These are phyloP conservation scores for Nymphalis c-album DNA, from an alignment of 2,888 invertebrate species.

Conservation along the genomic window DNA sequence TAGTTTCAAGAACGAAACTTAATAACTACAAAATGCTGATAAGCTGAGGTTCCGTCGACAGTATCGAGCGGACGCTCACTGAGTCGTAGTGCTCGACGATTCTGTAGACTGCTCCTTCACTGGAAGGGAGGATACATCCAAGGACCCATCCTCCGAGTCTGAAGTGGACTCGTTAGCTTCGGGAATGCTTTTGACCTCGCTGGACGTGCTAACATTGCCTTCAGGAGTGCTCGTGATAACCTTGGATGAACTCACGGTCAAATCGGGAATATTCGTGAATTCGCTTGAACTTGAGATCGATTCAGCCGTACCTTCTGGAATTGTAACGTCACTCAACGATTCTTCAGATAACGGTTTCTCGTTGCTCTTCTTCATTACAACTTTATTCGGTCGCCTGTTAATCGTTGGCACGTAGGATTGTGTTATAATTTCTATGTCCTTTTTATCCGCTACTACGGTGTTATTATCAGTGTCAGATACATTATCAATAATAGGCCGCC, in stretches of 20 bases:
- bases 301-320: slow-evolving; percentile 38
- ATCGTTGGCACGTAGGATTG: slow-evolving; percentile 70
- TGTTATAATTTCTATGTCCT: slow-evolving; percentile 72
- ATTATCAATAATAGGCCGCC: slow-evolving; percentile 70
- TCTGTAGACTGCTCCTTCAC: slow-evolving; percentile 42
- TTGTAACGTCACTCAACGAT: slow-evolving; percentile 25
- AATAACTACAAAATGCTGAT: slow-evolving; percentile 74
- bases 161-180: slow-evolving; percentile 35
- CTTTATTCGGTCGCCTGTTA: slow-evolving; percentile 67
- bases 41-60: slow-evolving; percentile 66
- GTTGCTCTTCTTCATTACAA: slow-evolving; percentile 61
- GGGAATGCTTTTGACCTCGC: slow-evolving; percentile 36
- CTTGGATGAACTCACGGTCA: slow-evolving; percentile 9
- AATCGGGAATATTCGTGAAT: slow-evolving; percentile 36
- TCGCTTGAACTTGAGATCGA: slow-evolving; percentile 13
- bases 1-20: slow-evolving; percentile 76
- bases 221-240: slow-evolving; percentile 37
- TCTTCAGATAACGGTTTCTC: slow-evolving; percentile 48
- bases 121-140: slow-evolving; percentile 3
- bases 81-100: slow-evolving; percentile 43
- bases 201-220: slow-evolving; percentile 10
- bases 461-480: slow-evolving; percentile 62
- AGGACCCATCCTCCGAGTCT: slow-evolving; percentile 35
- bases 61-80: slow-evolving; percentile 46
- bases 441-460: slow-evolving; percentile 49